Percentiles rank a stretch among this genome's conserved stretches.
phyloP scores from a whole-genome alignment of 2,113 vertebrate species.

The Heptranchias perlo region DNA sequence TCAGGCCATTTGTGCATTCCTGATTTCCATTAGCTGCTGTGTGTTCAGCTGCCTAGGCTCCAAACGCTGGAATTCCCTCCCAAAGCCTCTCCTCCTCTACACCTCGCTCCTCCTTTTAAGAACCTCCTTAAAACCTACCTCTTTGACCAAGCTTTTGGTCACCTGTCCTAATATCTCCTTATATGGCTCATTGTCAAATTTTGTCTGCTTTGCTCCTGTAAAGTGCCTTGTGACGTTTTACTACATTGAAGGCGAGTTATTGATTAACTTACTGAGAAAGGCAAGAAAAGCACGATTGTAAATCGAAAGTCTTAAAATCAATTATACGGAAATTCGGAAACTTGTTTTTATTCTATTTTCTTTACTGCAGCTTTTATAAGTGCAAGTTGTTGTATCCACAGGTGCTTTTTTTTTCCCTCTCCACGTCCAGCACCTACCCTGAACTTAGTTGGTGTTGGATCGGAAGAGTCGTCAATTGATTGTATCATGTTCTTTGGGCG shows the following conservation, averaged over 20 bases:
- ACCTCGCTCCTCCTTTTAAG: background rate
- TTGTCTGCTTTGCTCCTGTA: background rate
- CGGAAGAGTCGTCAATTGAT: background rate
- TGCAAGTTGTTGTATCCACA: background rate
- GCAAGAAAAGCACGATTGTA: background rate
- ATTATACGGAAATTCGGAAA: background rate
- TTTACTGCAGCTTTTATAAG: background rate
- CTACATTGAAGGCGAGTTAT: background rate
- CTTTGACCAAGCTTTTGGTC: background rate
- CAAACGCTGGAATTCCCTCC: background rate
- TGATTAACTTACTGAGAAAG: background rate
- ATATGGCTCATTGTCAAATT: background rate
- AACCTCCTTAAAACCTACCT: background rate
- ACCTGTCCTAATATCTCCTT: background rate
- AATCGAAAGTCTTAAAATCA: background rate
- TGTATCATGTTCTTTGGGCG: background rate
- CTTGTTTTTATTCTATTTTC: background rate
- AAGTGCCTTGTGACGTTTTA: background rate
- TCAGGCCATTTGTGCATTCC: background rate
- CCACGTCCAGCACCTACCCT: background rate
- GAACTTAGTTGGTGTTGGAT: background rate
- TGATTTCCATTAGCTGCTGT: background rate
- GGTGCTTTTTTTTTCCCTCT: no score
- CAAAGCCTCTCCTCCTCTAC: background rate
- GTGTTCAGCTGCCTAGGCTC: no score